Percentiles rank a stretch among this genome's conserved stretches.
phyloP scores from a whole-genome alignment of 2,113 vertebrate species.

The Ceyx margarethae region DNA sequence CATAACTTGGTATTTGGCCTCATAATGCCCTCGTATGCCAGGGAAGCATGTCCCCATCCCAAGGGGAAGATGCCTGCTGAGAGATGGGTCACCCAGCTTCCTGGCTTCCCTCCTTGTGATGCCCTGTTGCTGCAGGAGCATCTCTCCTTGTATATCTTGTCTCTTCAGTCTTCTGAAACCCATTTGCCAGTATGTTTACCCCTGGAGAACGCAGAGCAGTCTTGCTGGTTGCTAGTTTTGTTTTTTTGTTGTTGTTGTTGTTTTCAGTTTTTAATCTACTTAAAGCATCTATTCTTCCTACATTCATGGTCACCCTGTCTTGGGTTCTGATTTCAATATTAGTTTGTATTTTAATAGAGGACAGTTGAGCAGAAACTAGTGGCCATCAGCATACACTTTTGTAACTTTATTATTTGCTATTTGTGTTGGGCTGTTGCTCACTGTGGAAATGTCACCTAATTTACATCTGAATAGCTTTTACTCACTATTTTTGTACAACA shows the following conservation, averaged over 20 bases:
- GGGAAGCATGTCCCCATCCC: not conserved
- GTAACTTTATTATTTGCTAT: conserved; percentile 1
- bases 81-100: not conserved
- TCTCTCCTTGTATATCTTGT: not conserved
- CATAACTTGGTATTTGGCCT: not conserved
- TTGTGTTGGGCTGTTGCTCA: not conserved
- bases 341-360: not conserved
- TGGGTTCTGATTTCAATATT: not conserved
- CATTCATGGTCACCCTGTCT: accelerated
- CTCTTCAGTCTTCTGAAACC: not conserved
- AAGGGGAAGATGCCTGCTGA: accelerated
- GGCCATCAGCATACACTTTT: not conserved
- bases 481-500: conserved; percentile 5
- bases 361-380: not conserved
- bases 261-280: not conserved
- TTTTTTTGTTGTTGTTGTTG: not conserved
- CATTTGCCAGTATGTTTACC: accelerated
- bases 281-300: accelerated
- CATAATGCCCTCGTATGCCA: not conserved
- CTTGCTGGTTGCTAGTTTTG: not conserved
- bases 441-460: conserved; percentile 33
- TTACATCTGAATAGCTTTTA: conserved; percentile 42
- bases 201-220: not conserved
- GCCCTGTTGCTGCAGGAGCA: accelerated
- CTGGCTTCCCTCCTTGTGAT: accelerated